phyloP scores from a whole-genome alignment of 2,888 invertebrate genomes.

The Agonopterix subpropinquella region DNA sequence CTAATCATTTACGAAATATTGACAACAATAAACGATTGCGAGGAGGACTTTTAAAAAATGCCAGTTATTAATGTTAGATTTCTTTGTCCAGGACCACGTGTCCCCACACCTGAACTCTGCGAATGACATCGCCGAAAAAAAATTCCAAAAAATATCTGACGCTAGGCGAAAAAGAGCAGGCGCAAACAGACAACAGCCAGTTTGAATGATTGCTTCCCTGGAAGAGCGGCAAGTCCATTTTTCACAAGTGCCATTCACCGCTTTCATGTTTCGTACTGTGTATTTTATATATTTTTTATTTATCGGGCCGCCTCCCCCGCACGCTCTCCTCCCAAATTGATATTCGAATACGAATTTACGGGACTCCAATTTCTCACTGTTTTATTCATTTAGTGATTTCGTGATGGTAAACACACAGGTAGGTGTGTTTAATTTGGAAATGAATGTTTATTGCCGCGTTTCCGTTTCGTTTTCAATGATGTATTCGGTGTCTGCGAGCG shows the following conservation, averaged over 20 bases:
- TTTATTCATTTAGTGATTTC: constrained; percentile 74
- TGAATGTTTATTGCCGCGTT: constrained; percentile 71
- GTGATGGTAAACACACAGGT: constrained; percentile 70
- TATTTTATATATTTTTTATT: constrained; percentile 60
- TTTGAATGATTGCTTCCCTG: constrained; percentile 76
- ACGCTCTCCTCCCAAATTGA: constrained; percentile 66
- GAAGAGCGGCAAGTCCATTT: constrained; percentile 76
- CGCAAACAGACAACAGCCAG: constrained; percentile 73
- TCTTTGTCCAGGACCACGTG: constrained; percentile 71
- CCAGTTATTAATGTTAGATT: constrained; percentile 73
- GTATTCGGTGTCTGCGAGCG: constrained; percentile 26
- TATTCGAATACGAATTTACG: constrained; percentile 67
- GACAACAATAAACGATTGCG: constrained; percentile 68
- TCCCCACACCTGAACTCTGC: constrained; percentile 72
- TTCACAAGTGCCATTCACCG: constrained; percentile 76
- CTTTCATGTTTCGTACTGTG: constrained; percentile 68
- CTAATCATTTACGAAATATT: constrained; percentile 73
- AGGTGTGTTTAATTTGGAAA: constrained; percentile 73
- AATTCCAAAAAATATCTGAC: constrained; percentile 58
- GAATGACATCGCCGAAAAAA: constrained; percentile 65
- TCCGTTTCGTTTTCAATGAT: constrained; percentile 59
- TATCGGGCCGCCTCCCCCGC: constrained; percentile 47
- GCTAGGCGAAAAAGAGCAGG: constrained; percentile 66
- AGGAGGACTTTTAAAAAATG: constrained; percentile 68
- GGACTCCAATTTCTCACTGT: constrained; percentile 63